These are phyloP conservation scores for Tadarida brasiliensis DNA, from an alignment of 2,797 vertebrate species.

Conservation along the genomic window DNA sequence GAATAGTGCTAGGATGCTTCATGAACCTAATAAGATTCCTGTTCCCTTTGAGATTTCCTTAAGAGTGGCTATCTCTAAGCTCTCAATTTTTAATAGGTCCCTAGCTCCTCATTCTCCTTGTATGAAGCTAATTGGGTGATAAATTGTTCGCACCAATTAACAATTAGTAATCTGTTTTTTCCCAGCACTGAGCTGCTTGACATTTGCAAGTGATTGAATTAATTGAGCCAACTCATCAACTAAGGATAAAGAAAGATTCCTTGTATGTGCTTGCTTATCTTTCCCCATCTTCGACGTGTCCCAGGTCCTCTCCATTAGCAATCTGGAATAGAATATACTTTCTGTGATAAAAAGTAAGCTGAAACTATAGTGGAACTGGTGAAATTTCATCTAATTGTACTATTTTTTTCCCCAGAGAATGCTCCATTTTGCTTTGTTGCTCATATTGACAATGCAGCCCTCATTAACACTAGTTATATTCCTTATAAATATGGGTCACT, in stretches of 20 bases:
- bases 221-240: constrained; percentile 53
- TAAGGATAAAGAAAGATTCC: background rate
- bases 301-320: background rate
- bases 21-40: background rate
- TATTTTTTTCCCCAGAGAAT: background rate
- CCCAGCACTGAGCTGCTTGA: constrained; percentile 1
- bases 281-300: background rate
- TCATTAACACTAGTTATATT: constrained; percentile 39
- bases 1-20: background rate
- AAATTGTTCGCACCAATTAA: constrained; percentile 52
- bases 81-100: constrained; percentile 52
- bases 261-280: background rate
- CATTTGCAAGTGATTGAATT: constrained; percentile 56
- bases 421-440: constrained; percentile 34
- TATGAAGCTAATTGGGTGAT: constrained; percentile 57
- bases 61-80: constrained; percentile 38
- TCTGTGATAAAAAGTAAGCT: background rate
- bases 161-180: constrained; percentile 45
- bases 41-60: constrained; percentile 30
- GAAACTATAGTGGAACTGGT: background rate
- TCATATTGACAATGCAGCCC: background rate
- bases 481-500: constrained; percentile 22
- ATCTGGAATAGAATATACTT: background rate
- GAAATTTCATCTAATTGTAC: constrained; percentile 38
- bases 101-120: constrained; percentile 61